These are phyloP conservation scores for Lasioglossum oenotherae DNA, from an alignment of 2,888 invertebrate species.

Conservation along the genomic window DNA sequence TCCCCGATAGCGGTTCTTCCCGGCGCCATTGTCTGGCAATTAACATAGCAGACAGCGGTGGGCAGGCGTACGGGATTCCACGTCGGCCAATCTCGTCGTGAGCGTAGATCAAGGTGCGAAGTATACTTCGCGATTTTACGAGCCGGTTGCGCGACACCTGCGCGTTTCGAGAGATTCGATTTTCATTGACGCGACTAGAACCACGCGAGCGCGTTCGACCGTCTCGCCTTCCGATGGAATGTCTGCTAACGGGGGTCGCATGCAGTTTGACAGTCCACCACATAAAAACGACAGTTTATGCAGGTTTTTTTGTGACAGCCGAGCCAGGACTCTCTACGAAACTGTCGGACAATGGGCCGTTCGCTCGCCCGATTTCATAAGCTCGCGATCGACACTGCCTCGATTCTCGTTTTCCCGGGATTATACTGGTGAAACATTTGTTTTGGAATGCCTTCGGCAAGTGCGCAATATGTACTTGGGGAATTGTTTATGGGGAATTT, in stretches of 20 bases:
- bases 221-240: slow-evolving; percentile 32
- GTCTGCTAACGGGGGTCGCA: slow-evolving; percentile 30
- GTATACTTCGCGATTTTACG: slow-evolving; percentile 18
- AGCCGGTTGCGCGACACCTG: slow-evolving; percentile 30
- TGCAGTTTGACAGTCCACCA: neutral
- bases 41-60: slow-evolving; percentile 70
- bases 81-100: slow-evolving; percentile 42
- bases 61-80: slow-evolving; percentile 49
- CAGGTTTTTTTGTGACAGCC: slow-evolving; percentile 9
- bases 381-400: neutral
- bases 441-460: neutral
- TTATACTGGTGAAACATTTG: neutral
- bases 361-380: neutral
- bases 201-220: slow-evolving; percentile 15
- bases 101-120: slow-evolving; percentile 24
- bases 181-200: slow-evolving; percentile 70
- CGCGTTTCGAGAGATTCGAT: slow-evolving; percentile 38
- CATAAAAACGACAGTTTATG: slow-evolving; percentile 35
- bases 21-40: slow-evolving; percentile 68
- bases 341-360: neutral
- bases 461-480: neutral
- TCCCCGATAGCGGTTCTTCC: slow-evolving; percentile 40
- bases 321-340: neutral
- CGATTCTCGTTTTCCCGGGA: neutral
- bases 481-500: neutral